Evolutionary conservation across 2,797 vertebrate genomes (phyloP).

Genomic region (Pogoniulus pusillus): DNA sequence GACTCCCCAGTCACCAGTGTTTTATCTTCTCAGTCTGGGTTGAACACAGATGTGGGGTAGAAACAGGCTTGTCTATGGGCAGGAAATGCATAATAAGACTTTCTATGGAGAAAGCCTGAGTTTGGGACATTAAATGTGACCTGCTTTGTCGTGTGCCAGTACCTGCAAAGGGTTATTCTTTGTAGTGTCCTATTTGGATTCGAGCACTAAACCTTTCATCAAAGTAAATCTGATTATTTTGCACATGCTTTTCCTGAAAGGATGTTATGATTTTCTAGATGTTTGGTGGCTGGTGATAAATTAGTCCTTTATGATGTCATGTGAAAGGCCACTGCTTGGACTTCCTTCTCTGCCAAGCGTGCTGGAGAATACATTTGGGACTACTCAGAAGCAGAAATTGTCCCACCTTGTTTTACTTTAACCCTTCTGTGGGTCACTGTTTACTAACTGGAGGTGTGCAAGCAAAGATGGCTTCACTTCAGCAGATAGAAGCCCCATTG

Average conservation of each 20-base stretch:
- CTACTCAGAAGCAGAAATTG: conserved; percentile 52
- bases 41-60: neutral
- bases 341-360: conserved; percentile 79
- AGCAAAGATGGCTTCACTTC: neutral
- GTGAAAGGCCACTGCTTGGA: conserved; percentile 85
- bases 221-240: conserved; percentile 94
- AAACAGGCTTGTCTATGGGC: neutral
- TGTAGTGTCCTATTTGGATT: conserved; percentile 71
- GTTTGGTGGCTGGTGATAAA: conserved; percentile 93
- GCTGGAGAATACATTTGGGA: conserved; percentile 75
- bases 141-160: conserved; percentile 18
- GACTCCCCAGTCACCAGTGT: neutral
- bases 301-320: conserved; percentile 95
- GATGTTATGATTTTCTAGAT: conserved; percentile 99
- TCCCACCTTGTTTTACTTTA: conserved; percentile 64
- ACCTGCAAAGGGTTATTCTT: conserved; percentile 71
- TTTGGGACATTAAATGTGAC: neutral
- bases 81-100: conserved; percentile 29
- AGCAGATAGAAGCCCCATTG: neutral
- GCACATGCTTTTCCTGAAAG: conserved; percentile 97
- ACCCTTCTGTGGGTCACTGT: conserved; percentile 38
- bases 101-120: neutral
- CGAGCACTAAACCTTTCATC: conserved; percentile 83
- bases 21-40: neutral
- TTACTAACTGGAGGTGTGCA: neutral